Evolutionary conservation across 2,797 vertebrate species (phyloP).

Genomic region (Oreortyx pictus): DNA sequence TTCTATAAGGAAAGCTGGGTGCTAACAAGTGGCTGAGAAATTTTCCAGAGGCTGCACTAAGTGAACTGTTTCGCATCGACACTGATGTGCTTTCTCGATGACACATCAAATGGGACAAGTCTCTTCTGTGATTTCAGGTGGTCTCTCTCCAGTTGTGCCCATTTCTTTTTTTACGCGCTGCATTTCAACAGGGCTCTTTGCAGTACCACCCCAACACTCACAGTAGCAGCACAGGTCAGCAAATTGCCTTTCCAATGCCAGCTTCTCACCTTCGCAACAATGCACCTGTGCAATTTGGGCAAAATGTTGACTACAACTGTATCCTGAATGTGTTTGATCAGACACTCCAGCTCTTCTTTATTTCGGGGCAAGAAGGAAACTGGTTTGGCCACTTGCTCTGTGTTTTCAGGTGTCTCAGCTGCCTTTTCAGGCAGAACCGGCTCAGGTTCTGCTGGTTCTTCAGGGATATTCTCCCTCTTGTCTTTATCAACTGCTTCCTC

Average conservation of each 20-base stretch:
- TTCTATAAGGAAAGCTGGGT: background rate
- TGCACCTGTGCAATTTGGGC: conserved; percentile 93
- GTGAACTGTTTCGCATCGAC: background rate
- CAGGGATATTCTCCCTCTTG: background rate
- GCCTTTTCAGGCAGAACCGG: background rate
- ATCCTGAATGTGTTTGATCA: conserved; percentile 87
- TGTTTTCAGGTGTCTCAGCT: background rate
- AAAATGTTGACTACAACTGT: conserved; percentile 87
- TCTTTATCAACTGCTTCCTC: conserved; percentile 39
- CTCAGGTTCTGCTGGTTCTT: background rate
- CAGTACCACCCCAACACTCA: background rate
- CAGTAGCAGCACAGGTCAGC: background rate
- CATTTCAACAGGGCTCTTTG: background rate
- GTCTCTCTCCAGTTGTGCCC: background rate
- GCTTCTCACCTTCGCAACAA: conserved; percentile 88
- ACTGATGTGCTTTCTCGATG: background rate
- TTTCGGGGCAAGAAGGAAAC: conserved; percentile 86
- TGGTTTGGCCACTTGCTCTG: conserved; percentile 9
- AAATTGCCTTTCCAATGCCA: background rate
- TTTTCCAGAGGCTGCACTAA: background rate
- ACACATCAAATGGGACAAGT: background rate
- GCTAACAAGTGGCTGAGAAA: background rate
- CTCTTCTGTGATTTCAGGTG: background rate
- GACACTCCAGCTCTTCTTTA: conserved; percentile 85
- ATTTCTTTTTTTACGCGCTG: background rate